A percentile compares a stretch with the other conserved stretches of the same genome.
Evolutionary conservation across 2,113 vertebrate genomes (phyloP).

Genomic region (Nicator chloris): DNA sequence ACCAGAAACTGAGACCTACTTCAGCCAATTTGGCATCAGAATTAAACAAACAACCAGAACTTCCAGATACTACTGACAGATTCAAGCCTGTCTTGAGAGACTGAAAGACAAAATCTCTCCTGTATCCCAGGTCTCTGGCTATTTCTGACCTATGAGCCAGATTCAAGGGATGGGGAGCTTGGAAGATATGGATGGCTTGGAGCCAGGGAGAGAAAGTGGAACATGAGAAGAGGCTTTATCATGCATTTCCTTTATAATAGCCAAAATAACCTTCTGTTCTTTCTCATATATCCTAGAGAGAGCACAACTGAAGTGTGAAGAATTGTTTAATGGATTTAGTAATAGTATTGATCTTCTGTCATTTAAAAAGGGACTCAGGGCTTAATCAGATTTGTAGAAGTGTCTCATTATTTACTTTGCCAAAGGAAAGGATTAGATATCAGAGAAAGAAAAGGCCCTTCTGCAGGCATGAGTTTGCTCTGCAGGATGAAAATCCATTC

Average conservation of each 20-base stretch:
- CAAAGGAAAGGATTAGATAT: constrained; percentile 26
- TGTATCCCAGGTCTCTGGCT: background rate
- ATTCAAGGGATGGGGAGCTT: background rate
- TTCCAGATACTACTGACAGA: background rate
- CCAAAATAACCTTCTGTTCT: constrained; percentile 10
- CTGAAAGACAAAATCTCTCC: background rate
- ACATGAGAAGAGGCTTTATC: background rate
- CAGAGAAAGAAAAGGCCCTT: constrained; percentile 5
- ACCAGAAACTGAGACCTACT: background rate
- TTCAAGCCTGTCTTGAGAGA: background rate
- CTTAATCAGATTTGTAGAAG: constrained; percentile 43
- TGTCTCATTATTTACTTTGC: constrained; percentile 41
- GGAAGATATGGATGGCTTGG: background rate
- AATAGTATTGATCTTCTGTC: constrained; percentile 49
- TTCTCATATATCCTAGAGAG: background rate
- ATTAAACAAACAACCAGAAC: background rate
- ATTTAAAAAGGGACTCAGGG: background rate
- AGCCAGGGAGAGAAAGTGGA: background rate
- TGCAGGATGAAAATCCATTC: background rate
- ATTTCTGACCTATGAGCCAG: background rate
- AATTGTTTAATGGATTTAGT: constrained; percentile 37
- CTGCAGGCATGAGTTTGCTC: background rate
- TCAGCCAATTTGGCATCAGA: background rate
- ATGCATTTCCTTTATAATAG: background rate
- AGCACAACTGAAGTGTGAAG: constrained; percentile 36